phyloP scores from a whole-genome alignment of 2,888 invertebrate genomes.

The Thecocarcelia acutangulata region DNA sequence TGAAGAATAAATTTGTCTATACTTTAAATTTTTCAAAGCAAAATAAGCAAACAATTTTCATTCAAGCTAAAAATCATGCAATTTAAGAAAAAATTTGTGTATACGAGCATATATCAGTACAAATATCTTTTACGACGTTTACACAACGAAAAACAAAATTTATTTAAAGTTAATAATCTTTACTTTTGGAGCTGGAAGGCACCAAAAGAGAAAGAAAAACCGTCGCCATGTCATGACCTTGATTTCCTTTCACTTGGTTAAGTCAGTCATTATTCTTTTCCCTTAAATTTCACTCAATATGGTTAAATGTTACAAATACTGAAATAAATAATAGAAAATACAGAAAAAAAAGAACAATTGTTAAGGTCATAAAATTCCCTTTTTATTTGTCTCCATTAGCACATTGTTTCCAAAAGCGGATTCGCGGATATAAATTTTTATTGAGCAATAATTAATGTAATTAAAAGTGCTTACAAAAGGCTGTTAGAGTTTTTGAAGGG shows the following conservation, averaged over 20 bases:
- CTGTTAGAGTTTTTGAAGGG: too few species aligned
- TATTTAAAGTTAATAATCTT: slow-evolving; percentile 35
- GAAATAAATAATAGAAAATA: neutral
- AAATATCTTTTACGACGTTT: slow-evolving; percentile 1
- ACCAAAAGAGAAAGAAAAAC: neutral
- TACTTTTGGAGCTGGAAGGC: slow-evolving; percentile 21
- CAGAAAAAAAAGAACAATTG: too few species aligned
- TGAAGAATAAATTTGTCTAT: slow-evolving; percentile 1
- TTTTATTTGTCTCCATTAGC: too few species aligned
- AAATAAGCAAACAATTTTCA: too few species aligned
- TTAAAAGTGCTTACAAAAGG: too few species aligned
- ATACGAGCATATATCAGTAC: too few species aligned
- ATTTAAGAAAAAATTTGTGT: neutral
- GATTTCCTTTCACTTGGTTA: slow-evolving; percentile 18
- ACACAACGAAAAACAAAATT: slow-evolving; percentile 10
- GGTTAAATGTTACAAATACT: slow-evolving; percentile 14
- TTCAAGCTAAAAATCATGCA: too few species aligned
- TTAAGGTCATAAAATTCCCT: too few species aligned
- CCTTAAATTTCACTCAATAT: slow-evolving; percentile 20
- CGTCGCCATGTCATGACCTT: slow-evolving; percentile 39
- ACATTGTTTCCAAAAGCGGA: too few species aligned
- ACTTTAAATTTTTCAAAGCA: slow-evolving; percentile 18
- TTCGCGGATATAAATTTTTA: too few species aligned
- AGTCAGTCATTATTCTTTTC: neutral
- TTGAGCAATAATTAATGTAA: too few species aligned